Evolutionary conservation across 1,140 invertebrate genomes (phyloP).

Genomic region (Papilio machaon): DNA sequence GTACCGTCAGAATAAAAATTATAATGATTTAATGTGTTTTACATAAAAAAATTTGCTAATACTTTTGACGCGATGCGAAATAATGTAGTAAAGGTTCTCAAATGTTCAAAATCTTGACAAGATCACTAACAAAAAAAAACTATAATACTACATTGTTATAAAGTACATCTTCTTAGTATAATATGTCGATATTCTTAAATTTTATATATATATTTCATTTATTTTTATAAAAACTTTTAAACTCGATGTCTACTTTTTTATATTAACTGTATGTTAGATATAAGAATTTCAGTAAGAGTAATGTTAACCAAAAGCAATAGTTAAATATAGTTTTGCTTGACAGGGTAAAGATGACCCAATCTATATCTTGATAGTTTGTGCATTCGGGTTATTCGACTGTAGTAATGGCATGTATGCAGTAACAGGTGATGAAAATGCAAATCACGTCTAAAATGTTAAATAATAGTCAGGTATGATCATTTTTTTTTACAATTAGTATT

Average conservation of each 20-base stretch:
- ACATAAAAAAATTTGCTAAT: background rate
- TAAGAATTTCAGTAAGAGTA: background rate
- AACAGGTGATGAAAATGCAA: constrained; percentile 22
- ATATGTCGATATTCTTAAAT: background rate
- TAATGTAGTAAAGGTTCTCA: too few relatives aligned
- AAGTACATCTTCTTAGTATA: too few relatives aligned
- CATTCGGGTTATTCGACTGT: background rate
- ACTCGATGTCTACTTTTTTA: background rate
- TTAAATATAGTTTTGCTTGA: background rate
- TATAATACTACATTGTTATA: too few relatives aligned
- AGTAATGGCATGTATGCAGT: background rate
- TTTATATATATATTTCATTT: background rate
- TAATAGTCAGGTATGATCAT: constrained; percentile 1
- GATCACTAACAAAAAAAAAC: background rate
- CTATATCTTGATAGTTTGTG: background rate
- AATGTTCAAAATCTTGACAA: too few relatives aligned
- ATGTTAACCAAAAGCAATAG: constrained; percentile 16
- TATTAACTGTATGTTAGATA: background rate
- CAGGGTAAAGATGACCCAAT: background rate
- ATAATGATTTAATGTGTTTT: background rate
- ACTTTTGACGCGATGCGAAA: background rate
- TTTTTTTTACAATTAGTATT: constrained; percentile 26
- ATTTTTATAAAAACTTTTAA: background rate
- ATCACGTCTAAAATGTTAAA: constrained; percentile 6
- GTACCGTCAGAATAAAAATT: background rate